Conservation (phyloP, 2,888 invertebrate species). For the Harmothoe impar region DNA sequence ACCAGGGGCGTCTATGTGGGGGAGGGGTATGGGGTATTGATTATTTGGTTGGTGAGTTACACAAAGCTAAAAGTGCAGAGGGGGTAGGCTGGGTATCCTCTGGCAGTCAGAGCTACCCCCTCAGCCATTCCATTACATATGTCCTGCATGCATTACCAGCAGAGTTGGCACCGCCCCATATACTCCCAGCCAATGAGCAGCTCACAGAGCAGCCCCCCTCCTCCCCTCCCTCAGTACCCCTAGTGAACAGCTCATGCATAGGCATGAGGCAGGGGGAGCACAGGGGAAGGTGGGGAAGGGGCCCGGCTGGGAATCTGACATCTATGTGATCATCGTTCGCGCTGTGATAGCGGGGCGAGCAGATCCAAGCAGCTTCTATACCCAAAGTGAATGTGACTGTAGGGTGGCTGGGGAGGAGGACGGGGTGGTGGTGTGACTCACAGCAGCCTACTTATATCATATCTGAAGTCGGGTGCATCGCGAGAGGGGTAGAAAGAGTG, state of each 20-base stretch:
- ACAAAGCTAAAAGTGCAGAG: slow-evolving; percentile 7
- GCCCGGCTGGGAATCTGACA: slow-evolving; percentile 35
- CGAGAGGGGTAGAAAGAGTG: background rate
- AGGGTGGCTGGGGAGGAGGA: background rate
- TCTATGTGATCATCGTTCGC: background rate
- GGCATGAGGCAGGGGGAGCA: background rate
- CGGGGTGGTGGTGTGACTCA: background rate
- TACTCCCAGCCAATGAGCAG: background rate
- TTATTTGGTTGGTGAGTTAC: slow-evolving; percentile 38
- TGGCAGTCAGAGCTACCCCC: background rate
- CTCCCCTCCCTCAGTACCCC: too few species aligned
- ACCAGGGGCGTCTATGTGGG: background rate
- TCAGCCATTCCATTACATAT: background rate
- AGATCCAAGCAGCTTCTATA: background rate
- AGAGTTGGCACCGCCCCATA: background rate
- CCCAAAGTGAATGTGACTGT: background rate
- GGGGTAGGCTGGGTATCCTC: background rate
- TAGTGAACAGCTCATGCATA: background rate
- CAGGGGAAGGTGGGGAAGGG: background rate
- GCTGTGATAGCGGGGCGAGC: background rate
- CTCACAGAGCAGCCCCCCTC: background rate
- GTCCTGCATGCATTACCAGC: background rate
- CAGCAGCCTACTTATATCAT: background rate
- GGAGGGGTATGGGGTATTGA: slow-evolving; percentile 29
- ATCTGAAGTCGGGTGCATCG: background rate